phyloP scores from a whole-genome alignment of 2,888 invertebrate species.

The Lepidochitona cinerea region DNA sequence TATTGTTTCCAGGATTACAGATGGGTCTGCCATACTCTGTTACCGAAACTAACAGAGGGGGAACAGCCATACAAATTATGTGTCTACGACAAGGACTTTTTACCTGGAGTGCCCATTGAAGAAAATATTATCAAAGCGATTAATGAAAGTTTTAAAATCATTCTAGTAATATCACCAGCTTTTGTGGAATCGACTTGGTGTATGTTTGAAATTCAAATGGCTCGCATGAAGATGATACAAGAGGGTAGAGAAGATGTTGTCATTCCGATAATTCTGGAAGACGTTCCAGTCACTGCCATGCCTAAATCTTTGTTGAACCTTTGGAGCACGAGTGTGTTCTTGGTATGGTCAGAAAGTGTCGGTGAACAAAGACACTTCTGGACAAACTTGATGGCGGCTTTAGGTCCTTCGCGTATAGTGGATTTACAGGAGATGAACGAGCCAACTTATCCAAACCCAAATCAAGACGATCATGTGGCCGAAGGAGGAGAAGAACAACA shows the following conservation, averaged over 20 bases:
- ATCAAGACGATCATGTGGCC: too few relatives aligned
- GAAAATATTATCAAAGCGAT: background rate
- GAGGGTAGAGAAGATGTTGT: background rate
- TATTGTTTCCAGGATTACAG: background rate
- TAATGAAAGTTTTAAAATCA: background rate
- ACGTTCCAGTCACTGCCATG: background rate
- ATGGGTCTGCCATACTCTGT: background rate
- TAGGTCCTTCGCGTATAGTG: too few relatives aligned
- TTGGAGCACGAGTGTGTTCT: background rate
- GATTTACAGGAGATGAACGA: too few relatives aligned
- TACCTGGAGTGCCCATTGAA: background rate
- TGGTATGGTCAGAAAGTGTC: background rate
- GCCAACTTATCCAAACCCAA: too few relatives aligned
- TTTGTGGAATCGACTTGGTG: background rate
- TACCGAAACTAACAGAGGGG: background rate
- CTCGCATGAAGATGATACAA: background rate
- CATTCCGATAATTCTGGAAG: background rate
- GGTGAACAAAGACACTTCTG: background rate
- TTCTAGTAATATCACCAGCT: background rate
- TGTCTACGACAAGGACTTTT: background rate
- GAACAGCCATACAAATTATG: background rate
- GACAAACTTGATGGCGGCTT: too few relatives aligned
- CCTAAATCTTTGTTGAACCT: background rate
- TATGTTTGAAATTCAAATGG: constrained; percentile 9
- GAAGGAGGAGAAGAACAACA: too few relatives aligned